Evolutionary conservation across 2,888 invertebrate species (phyloP).

Genomic region (Caenorhabditis afra): DNA sequence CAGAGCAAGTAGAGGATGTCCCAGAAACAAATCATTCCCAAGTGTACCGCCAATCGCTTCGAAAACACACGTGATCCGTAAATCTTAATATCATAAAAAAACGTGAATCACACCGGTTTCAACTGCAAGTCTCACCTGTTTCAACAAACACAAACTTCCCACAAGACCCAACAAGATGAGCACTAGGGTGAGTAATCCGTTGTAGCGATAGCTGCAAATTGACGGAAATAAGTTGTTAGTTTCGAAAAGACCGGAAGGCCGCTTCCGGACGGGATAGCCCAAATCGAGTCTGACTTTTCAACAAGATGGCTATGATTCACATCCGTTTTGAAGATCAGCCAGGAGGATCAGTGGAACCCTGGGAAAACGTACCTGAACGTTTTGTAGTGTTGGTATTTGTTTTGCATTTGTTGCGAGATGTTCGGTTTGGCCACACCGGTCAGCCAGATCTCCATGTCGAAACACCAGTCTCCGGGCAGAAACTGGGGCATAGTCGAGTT

Average conservation of each 20-base stretch:
- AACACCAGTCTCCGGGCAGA: conserved; percentile 64
- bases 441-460: conserved; percentile 69
- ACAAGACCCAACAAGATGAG: conserved; percentile 75
- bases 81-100: conserved; percentile 63
- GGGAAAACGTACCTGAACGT: conserved; percentile 60
- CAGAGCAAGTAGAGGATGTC: conserved; percentile 74
- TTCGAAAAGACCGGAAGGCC: not conserved
- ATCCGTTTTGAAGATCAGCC: not conserved
- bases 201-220: conserved; percentile 69
- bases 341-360: not conserved
- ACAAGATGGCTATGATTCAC: conserved; percentile 12
- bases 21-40: conserved; percentile 78
- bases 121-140: conserved; percentile 68
- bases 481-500: conserved; percentile 17
- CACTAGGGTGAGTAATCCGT: conserved; percentile 75
- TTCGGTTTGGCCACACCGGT: conserved; percentile 36
- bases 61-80: conserved; percentile 76
- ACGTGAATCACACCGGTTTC: conserved; percentile 1
- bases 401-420: conserved; percentile 50
- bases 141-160: conserved; percentile 73
- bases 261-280: conserved; percentile 11
- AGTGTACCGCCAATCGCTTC: conserved; percentile 75
- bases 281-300: conserved; percentile 28
- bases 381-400: conserved; percentile 61
- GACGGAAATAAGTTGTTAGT: conserved; percentile 5